Percentiles rank a stretch among this genome's conserved stretches.
Conservation (phyloP, 2,113 vertebrate genomes). For the Chaetorhynchus papuensis region DNA sequence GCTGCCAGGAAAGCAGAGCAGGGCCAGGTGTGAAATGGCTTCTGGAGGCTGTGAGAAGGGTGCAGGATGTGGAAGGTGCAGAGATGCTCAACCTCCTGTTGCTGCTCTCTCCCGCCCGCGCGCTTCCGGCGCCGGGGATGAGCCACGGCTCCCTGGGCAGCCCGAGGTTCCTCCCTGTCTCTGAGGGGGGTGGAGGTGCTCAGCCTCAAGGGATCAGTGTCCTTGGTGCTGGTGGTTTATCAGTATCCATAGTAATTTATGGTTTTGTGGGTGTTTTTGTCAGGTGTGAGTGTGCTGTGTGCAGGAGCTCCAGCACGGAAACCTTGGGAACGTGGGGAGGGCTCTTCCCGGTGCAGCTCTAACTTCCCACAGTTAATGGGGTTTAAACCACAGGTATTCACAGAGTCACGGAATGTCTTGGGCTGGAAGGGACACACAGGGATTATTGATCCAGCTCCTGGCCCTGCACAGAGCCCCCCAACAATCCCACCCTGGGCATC, state of each 20-base stretch:
- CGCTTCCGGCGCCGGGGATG: accelerated
- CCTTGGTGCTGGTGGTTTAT: accelerated
- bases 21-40: background rate
- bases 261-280: accelerated
- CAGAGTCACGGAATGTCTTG: accelerated
- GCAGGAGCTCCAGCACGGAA: accelerated
- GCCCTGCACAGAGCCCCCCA: background rate
- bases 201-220: accelerated
- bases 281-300: accelerated
- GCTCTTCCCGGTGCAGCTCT: background rate
- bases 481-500: background rate
- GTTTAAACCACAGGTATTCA: background rate
- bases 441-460: accelerated
- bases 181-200: accelerated
- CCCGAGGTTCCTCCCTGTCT: accelerated
- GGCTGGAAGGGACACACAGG: too few relatives aligned
- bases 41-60: background rate
- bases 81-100: background rate
- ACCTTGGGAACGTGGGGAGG: accelerated
- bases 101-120: background rate
- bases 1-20: background rate
- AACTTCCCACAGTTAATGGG: too few relatives aligned
- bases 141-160: accelerated
- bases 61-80: background rate
- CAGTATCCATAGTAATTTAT: accelerated